Evolutionary conservation across 2,797 vertebrate genomes (phyloP).

Genomic region (Notolepis coatsorum): DNA sequence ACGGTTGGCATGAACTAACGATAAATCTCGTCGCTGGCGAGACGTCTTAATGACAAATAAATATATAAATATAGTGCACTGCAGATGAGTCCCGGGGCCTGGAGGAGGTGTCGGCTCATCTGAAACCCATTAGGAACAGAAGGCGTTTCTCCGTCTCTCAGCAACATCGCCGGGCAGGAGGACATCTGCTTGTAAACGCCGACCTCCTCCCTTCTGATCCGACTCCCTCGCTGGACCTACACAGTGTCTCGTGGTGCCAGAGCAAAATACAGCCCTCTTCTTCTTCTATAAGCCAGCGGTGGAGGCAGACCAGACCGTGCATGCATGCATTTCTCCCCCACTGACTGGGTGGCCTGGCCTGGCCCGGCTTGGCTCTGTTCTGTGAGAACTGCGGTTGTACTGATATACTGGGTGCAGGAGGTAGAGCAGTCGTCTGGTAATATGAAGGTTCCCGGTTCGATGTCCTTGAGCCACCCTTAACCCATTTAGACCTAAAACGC

Average conservation of each 20-base stretch:
- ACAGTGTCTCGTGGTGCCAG: not conserved
- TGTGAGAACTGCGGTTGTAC: conserved; percentile 39
- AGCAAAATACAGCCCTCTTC: not conserved
- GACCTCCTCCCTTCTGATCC: not conserved
- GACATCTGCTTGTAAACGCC: conserved; percentile 36
- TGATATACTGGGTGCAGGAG: no score
- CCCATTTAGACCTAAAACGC: no score
- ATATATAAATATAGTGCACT: no score
- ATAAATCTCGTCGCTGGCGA: no score
- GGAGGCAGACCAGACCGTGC: not conserved
- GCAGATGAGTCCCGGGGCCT: no score
- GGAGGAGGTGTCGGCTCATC: conserved; percentile 13
- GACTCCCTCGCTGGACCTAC: not conserved
- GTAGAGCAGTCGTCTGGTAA: no score
- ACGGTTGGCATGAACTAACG: no score
- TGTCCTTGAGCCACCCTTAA: no score
- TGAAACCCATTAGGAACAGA: conserved; percentile 22
- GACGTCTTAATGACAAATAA: no score
- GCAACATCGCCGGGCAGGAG: conserved; percentile 11
- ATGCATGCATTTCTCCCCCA: no score
- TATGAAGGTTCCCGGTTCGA: no score
- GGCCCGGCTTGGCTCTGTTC: conserved; percentile 5
- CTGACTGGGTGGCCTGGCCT: conserved; percentile 51
- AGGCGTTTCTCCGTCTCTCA: not conserved
- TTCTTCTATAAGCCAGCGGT: conserved; percentile 24